phyloP scores from a whole-genome alignment of 53 echinoderm and acorn worm genomes.

The Pentamera pediparva region DNA sequence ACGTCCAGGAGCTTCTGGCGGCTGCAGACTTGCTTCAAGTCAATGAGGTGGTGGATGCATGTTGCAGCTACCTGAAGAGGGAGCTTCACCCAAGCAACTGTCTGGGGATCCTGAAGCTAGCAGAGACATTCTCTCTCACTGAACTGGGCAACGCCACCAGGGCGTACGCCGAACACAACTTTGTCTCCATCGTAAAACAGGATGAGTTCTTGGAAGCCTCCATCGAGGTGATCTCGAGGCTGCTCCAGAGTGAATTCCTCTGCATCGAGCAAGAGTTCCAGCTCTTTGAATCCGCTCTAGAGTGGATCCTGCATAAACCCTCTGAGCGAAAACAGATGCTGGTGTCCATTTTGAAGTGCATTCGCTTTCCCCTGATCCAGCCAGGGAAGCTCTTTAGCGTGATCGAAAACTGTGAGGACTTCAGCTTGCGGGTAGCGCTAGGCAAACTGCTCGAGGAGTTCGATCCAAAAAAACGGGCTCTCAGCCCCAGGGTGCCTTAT shows the following conservation, averaged over 20 bases:
- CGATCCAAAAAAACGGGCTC: slow-evolving; percentile 51
- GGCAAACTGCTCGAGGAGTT: slow-evolving; percentile 74
- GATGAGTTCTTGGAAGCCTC: slow-evolving; percentile 75
- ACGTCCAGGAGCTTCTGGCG: slow-evolving; percentile 69
- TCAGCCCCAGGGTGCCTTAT: background rate
- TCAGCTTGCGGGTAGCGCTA: slow-evolving; percentile 69
- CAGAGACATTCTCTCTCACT: slow-evolving; percentile 51
- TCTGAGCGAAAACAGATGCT: slow-evolving; percentile 49
- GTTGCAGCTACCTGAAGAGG: slow-evolving; percentile 66
- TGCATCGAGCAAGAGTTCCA: slow-evolving; percentile 83
- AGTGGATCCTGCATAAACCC: slow-evolving; percentile 72
- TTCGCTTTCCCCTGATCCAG: slow-evolving; percentile 70
- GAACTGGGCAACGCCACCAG: slow-evolving; percentile 53
- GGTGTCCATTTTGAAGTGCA: slow-evolving; percentile 61
- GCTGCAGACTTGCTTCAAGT: slow-evolving; percentile 97
- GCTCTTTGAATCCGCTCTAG: slow-evolving; percentile 73
- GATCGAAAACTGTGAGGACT: slow-evolving; percentile 64
- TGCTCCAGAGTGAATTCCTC: slow-evolving; percentile 70
- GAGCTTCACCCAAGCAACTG: slow-evolving; percentile 93
- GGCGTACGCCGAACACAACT: slow-evolving; percentile 59
- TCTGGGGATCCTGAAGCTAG: slow-evolving; percentile 74
- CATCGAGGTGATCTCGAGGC: slow-evolving; percentile 37
- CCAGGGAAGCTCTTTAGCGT: slow-evolving; percentile 62
- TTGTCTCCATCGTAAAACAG: slow-evolving; percentile 50
- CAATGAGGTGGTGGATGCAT: slow-evolving; percentile 57